A percentile compares a stretch with the other conserved stretches of the same genome.
Conservation (phyloP, 2,797 vertebrate genomes). For the Clarias fuscus region DNA sequence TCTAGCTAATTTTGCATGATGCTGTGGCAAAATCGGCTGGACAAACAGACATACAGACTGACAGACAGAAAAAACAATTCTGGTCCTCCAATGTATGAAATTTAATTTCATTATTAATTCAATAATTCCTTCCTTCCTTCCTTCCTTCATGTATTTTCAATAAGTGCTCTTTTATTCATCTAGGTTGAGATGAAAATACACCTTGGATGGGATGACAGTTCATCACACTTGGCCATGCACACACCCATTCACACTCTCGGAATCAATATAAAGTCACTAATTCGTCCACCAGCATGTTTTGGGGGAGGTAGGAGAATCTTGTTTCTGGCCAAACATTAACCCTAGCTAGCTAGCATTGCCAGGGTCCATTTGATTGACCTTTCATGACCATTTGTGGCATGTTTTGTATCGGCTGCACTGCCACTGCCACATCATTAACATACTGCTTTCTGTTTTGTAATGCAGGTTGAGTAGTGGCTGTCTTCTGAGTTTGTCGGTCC, state of each 20-base stretch:
- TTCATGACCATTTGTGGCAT: conserved; percentile 13
- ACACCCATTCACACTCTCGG: not conserved
- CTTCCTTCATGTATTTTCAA: not conserved
- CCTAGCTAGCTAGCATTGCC: not conserved
- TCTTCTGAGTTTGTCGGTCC: conserved; percentile 28
- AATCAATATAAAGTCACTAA: not conserved
- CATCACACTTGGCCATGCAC: not conserved
- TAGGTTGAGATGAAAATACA: not conserved
- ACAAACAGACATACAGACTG: no score
- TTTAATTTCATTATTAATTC: not conserved
- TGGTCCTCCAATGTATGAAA: no score
- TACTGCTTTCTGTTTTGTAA: conserved; percentile 24
- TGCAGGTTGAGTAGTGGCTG: conserved; percentile 25
- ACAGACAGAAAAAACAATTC: no score
- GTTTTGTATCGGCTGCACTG: conserved; percentile 25
- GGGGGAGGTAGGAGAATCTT: not conserved
- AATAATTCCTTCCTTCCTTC: not conserved
- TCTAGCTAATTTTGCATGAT: no score
- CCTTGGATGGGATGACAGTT: not conserved
- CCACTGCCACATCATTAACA: conserved; percentile 33
- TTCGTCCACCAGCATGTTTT: not conserved
- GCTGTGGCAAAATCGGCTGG: no score
- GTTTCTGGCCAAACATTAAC: conserved; percentile 3
- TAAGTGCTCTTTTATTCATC: not conserved
- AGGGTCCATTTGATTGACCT: conserved; percentile 11